Evolutionary conservation across 2,888 invertebrate species (phyloP), one percentile per base, ranked within the genome.

Genomic region (Platypus cylindrus): DNA sequence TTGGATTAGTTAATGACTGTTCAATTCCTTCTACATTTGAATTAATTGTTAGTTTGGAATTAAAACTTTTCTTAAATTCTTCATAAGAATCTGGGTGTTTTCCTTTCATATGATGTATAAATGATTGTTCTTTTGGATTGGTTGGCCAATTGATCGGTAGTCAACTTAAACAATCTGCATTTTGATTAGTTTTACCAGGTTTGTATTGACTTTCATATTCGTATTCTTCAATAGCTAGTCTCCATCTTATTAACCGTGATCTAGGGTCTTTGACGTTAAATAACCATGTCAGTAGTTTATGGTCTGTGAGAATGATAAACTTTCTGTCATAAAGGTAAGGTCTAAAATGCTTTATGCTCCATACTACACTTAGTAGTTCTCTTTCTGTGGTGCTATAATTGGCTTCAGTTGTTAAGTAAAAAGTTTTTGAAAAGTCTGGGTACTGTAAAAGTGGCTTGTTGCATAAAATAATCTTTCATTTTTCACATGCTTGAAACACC

Each of bases 221-320:
- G 14, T 41, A 55, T 35, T 57, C 55, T 34, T 50, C 47, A 9
- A 55, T 33, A 36, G 45, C 51, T n/a, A 59, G 29, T 11, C 52
- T 37, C 59, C 58, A 61, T 3, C 60, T 37, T 40, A 57, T 48
- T 8, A 58, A 30, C 30, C 48, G 41, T 0, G 54, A 52, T 14
- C 16, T n/a, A 2, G 37, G 30, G 5, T 60, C 56, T 45, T 60
- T 59, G 0, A 58, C 25, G 0, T 43, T 50, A 46, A 57, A 51
- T 0, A 62, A 31, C 54, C 56, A 61, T 3, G 43, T 46, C 3
- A 61, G 33, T 1, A 57, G 56, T 32, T 51, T 45, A 35, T 62
- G 61, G 32, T 63, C 62, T 1, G 58, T 62, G 7, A 35, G 2
- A 16, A 35, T 30, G 5, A 14, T 2, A 15, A 35, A 38, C 25